These are phyloP conservation scores for Oryctes rhinoceros DNA, from an alignment of 1,140 invertebrate genomes.

Conservation along the genomic window DNA sequence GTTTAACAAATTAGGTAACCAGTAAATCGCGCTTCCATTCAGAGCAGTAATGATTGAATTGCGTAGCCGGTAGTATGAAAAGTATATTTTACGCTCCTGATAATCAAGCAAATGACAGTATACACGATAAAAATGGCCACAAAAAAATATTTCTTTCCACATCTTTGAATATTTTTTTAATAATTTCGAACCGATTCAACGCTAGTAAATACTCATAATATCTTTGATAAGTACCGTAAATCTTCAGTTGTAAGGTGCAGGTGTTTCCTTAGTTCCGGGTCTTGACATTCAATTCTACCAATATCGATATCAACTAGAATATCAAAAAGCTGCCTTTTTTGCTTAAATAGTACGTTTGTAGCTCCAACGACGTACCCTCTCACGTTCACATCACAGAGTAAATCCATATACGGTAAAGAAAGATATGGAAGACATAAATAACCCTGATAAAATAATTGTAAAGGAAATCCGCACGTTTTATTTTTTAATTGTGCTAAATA, in stretches of 20 bases:
- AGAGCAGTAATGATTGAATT: no score
- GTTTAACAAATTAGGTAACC: no score
- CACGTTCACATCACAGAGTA: constrained; percentile 87
- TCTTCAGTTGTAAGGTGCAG: constrained; percentile 93
- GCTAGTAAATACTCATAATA: neutral
- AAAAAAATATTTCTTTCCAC: no score
- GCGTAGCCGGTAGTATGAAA: no score
- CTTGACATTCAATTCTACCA: constrained; percentile 87
- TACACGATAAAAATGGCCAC: no score
- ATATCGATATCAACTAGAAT: constrained; percentile 91
- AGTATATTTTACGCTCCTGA: no score
- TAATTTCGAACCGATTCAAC: neutral
- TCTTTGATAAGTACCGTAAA: constrained; percentile 60
- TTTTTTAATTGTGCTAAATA: constrained; percentile 67
- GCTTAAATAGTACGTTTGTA: constrained; percentile 96
- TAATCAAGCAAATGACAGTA: no score
- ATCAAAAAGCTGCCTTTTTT: constrained; percentile 92
- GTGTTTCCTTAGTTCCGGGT: constrained; percentile 82
- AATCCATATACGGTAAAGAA: constrained; percentile 93
- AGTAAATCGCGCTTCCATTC: no score
- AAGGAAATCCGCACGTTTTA: constrained; percentile 85
- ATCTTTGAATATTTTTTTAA: no score
- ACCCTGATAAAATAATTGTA: constrained; percentile 90
- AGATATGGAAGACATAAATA: constrained; percentile 96
- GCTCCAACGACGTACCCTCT: constrained; percentile 94